Conservation (phyloP, 2,113 vertebrate species). For the Otus sunia region DNA sequence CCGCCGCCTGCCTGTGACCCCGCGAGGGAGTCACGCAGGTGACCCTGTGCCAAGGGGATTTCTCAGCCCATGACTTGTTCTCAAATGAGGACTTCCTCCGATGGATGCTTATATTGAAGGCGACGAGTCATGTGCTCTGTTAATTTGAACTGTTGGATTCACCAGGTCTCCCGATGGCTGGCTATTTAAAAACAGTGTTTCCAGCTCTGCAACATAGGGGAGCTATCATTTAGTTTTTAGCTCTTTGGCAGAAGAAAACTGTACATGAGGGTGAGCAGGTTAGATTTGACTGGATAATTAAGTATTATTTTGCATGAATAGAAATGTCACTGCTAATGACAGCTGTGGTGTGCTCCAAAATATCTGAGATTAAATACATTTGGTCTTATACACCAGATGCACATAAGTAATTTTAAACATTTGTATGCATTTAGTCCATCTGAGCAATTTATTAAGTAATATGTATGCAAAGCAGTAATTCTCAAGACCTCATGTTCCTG, state of each 20-base stretch:
- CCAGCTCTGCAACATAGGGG: not conserved
- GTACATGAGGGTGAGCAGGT: constrained; percentile 7
- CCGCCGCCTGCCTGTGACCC: constrained; percentile 72
- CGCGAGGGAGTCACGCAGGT: constrained; percentile 47
- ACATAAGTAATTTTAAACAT: not conserved
- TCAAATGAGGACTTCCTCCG: not conserved
- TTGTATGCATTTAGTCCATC: not conserved
- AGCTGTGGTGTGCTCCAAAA: not conserved
- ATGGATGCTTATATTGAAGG: not conserved
- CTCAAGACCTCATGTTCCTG: not conserved
- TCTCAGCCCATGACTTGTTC: not conserved
- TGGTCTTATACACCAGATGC: not conserved
- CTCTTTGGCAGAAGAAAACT: constrained; percentile 8
- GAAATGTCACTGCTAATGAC: constrained; percentile 5
- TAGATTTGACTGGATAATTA: constrained; percentile 29
- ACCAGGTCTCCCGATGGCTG: not conserved
- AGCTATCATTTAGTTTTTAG: constrained; percentile 8
- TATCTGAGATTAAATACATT: not conserved
- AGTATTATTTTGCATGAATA: constrained; percentile 6
- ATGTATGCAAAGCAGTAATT: not conserved
- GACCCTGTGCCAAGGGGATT: not conserved
- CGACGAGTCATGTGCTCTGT: not conserved
- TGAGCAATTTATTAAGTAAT: not conserved
- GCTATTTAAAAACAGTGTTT: not conserved
- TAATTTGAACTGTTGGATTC: constrained; percentile 4